Evolutionary conservation across 2,113 vertebrate species (phyloP).

Genomic region (Chinchilla lanigera): DNA sequence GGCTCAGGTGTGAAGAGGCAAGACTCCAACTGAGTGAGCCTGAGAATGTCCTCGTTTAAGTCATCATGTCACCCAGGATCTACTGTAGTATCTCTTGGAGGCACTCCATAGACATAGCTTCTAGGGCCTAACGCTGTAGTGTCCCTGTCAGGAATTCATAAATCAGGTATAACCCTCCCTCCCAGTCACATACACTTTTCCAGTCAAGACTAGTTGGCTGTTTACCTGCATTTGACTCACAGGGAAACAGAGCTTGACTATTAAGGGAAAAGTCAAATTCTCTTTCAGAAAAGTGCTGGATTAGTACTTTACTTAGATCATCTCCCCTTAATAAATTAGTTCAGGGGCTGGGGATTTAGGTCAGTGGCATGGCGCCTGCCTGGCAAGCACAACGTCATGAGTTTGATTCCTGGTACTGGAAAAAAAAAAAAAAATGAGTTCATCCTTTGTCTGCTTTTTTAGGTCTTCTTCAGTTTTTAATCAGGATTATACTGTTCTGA

Average conservation of each 20-base stretch:
- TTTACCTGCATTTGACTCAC: neutral
- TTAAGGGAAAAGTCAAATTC: neutral
- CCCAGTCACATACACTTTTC: neutral
- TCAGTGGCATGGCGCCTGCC: no score
- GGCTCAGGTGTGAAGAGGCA: neutral
- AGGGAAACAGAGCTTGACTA: neutral
- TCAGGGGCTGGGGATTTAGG: no score
- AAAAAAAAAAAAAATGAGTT: no score
- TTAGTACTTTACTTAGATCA: neutral
- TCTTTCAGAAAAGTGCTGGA: neutral
- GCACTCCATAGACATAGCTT: neutral
- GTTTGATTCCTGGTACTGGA: no score
- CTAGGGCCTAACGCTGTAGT: neutral
- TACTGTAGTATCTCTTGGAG: neutral
- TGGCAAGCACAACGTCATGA: no score
- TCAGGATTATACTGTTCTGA: neutral
- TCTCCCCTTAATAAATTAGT: neutral
- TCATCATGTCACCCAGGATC: neutral
- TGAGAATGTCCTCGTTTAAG: neutral
- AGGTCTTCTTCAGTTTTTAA: neutral
- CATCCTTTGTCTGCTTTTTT: neutral
- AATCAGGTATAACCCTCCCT: neutral
- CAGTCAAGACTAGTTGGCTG: neutral
- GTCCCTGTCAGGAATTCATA: neutral
- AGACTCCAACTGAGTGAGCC: neutral